These are phyloP conservation scores for Brachionus koreanus DNA, from an alignment of 1,140 invertebrate genomes.

Conservation along the genomic window DNA sequence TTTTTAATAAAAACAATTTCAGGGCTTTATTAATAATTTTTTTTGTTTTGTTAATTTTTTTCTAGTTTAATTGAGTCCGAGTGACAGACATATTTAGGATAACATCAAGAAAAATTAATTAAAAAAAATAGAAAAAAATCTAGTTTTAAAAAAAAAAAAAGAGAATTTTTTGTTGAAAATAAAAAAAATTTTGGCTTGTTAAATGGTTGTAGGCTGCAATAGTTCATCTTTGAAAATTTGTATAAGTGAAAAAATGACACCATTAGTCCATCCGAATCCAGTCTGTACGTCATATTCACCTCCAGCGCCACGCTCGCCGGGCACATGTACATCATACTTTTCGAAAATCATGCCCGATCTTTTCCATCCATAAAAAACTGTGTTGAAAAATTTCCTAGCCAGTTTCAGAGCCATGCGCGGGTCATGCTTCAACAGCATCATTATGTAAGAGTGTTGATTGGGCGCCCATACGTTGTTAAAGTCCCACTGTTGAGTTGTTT, in stretches of 20 bases:
- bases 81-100: background rate
- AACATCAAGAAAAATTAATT: background rate
- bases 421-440: constrained; percentile 60
- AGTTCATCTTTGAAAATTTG: constrained; percentile 29
- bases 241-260: constrained; percentile 75
- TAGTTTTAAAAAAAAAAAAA: background rate
- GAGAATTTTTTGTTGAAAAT: background rate
- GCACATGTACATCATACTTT: constrained; percentile 73
- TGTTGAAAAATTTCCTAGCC: constrained; percentile 73
- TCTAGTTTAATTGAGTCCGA: background rate
- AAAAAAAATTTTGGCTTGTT: background rate
- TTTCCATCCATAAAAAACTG: constrained; percentile 75
- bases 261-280: constrained; percentile 92
- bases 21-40: background rate
- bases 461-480: constrained; percentile 90
- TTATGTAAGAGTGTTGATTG: constrained; percentile 59
- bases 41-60: background rate
- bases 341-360: constrained; percentile 74
- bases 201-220: background rate
- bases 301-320: constrained; percentile 72
- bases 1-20: background rate
- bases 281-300: constrained; percentile 82
- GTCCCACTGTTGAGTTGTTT: constrained; percentile 87
- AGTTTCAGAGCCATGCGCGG: constrained; percentile 70
- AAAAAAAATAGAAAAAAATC: background rate